Evolutionary conservation across 2,113 vertebrate genomes (phyloP).

Genomic region (Columbina picui): DNA sequence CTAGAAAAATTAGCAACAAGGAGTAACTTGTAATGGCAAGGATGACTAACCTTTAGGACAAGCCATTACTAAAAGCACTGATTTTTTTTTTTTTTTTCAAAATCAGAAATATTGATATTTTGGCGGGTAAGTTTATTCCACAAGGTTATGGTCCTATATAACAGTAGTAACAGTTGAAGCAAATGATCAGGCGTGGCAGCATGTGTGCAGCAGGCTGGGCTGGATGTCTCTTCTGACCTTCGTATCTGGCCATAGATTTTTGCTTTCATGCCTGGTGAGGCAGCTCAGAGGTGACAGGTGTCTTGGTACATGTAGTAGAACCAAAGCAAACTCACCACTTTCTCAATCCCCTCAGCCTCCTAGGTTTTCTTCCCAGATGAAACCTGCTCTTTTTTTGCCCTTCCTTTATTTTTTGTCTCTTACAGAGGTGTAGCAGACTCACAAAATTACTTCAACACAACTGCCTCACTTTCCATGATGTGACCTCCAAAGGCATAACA

Average conservation of each 20-base stretch:
- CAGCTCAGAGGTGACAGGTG: accelerated
- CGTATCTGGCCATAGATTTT: neutral
- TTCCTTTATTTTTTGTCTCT: neutral
- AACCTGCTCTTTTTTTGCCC: neutral
- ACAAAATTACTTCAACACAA: neutral
- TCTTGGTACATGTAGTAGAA: neutral
- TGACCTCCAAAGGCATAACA: neutral
- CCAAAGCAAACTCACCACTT: neutral
- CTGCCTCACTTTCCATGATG: neutral
- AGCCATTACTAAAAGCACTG: neutral
- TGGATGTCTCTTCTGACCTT: neutral
- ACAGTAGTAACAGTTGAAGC: neutral
- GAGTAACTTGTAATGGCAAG: conserved; percentile 21
- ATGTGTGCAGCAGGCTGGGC: neutral
- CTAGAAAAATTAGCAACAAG: conserved; percentile 28
- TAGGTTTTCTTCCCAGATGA: neutral
- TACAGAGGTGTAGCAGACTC: neutral
- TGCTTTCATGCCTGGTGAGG: neutral
- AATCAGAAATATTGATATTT: neutral
- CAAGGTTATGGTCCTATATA: neutral
- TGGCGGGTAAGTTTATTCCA: neutral
- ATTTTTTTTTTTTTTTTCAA: neutral
- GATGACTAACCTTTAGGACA: conserved; percentile 20
- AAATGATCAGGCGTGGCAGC: no score
- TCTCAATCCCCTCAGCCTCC: neutral